Base-by-base conservation (phyloP, 2,888 invertebrate species). In the Mesorhabditis sp. region DNA sequence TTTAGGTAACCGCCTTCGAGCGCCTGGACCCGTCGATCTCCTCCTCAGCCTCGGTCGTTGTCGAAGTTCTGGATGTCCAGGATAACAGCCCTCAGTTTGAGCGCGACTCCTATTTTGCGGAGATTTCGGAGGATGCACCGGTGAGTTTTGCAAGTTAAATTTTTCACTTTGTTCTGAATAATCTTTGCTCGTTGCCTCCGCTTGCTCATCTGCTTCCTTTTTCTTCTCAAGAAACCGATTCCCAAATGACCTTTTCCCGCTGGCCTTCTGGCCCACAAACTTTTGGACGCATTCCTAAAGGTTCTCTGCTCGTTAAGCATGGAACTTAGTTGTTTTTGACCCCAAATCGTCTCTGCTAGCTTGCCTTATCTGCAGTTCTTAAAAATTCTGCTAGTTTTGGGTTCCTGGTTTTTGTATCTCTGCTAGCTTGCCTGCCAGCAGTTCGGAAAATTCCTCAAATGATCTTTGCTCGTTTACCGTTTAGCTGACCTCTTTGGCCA, bases 71-170 rank as follows among this genome's bases (percentile, higher is more conserved):
- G 68, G 97, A 97, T 87, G 92, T 93, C 77, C 97, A 97, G 86
- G 97, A 97, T 87, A 95, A 97, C 85, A 90, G 92, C 41, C 97
- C 97, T 0, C 90, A 91, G 4, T 97, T 97, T 86, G 96, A 96
- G 87, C 91, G 92, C 87, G 91, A 91, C 71, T 92, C 92, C 79
- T 96, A 95, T 86, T 93, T 93, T 81, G 92, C 94, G 0, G 91
- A 92, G 13, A 91, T 96, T 0, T 88, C 93, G 43, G 97, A 97
- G 87, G 92, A 93, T 4, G 92, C 83, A 62, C 81, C 81, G 74
- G 82, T 83, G 70, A 70, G 78, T 72, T 15, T 7, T 43, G 4
- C 13, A 63, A 13, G 7, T 5, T n/a, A 13, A 43, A 28, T 67
- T 44, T 13, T 28, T 67, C 28, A n/a, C 4, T 67, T 41, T 61